phyloP scores from a whole-genome alignment of 2,888 invertebrate genomes.

The Trissonchulus latispiculum region DNA sequence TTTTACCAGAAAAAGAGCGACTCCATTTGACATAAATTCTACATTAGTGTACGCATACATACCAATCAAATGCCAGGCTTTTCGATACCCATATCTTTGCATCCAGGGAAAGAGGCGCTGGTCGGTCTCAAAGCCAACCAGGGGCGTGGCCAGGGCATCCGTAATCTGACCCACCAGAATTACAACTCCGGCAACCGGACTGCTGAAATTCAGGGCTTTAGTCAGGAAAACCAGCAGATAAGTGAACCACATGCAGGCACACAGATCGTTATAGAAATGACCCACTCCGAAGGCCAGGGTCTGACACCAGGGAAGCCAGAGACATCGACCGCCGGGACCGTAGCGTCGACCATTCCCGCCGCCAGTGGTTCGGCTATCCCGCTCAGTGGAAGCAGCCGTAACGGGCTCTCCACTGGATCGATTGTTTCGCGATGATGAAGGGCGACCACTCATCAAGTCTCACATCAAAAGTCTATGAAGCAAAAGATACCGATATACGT shows the following conservation, averaged over 20 bases:
- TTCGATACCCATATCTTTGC: slow-evolving; percentile 63
- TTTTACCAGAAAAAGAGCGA: too few relatives aligned
- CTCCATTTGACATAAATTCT: too few relatives aligned
- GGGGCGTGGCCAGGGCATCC: slow-evolving; percentile 74
- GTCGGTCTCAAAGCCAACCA: slow-evolving; percentile 72
- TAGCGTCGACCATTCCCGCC: too few relatives aligned
- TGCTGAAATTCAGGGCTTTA: slow-evolving; percentile 48
- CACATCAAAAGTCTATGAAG: too few relatives aligned
- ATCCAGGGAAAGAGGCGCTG: slow-evolving; percentile 56
- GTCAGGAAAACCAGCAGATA: slow-evolving; percentile 74
- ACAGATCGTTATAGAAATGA: slow-evolving; percentile 79
- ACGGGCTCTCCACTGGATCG: too few relatives aligned
- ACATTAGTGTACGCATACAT: too few relatives aligned
- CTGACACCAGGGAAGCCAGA: slow-evolving; percentile 17
- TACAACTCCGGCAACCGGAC: slow-evolving; percentile 49
- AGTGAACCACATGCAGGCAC: slow-evolving; percentile 87
- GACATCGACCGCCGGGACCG: too few relatives aligned
- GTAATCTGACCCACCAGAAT: slow-evolving; percentile 67
- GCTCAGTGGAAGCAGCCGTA: too few relatives aligned
- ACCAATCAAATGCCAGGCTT: slow-evolving; percentile 82
- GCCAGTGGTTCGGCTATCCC: too few relatives aligned
- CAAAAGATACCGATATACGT: too few relatives aligned
- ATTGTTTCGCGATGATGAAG: too few relatives aligned
- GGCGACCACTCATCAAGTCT: too few relatives aligned
- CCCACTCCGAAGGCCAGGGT: slow-evolving; percentile 56